These are phyloP conservation scores for Scaptodrosophila lebanonensis DNA, from an alignment of 1,140 invertebrate genomes.

Conservation along the genomic window DNA sequence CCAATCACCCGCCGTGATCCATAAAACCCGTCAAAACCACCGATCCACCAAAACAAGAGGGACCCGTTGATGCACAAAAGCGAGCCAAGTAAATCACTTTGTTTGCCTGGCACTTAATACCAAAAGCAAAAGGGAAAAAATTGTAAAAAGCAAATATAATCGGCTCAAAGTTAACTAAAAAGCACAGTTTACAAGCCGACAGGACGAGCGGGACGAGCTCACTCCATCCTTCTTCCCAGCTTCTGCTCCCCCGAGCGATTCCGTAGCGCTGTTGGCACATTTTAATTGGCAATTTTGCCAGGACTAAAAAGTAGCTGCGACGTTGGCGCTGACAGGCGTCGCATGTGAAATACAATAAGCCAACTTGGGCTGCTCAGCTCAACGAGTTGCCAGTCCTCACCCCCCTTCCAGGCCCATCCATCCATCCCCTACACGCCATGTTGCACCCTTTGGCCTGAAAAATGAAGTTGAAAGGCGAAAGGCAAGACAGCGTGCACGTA, in stretches of 20 bases:
- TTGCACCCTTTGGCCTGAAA: no score
- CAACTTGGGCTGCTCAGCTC: constrained; percentile 19
- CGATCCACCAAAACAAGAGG: no score
- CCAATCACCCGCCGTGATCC: no score
- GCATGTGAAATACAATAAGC: constrained; percentile 33
- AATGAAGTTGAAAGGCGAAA: no score
- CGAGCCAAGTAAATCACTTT: constrained; percentile 46
- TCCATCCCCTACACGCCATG: no score
- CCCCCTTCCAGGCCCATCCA: no score
- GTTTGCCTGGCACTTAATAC: constrained; percentile 58
- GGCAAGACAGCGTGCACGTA: no score
- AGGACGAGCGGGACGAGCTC: constrained; percentile 1
- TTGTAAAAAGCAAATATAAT: no score
- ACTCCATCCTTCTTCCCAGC: constrained; percentile 25
- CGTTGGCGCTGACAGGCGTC: constrained; percentile 40
- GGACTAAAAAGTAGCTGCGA: constrained; percentile 36
- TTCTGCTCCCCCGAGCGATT: constrained; percentile 31
- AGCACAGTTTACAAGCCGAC: constrained; percentile 11
- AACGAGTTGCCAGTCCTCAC: constrained; percentile 11
- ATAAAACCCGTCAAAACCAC: no score
- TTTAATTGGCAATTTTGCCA: constrained; percentile 68
- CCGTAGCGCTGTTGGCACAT: constrained; percentile 55
- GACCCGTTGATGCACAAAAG: constrained; percentile 5
- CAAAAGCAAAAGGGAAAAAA: constrained; percentile 43
- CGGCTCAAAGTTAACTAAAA: constrained; percentile 66